Evolutionary conservation across 2,113 vertebrate species (phyloP), one percentile per base, ranked within the genome.

Genomic region (Sinocyclocheilus anophthalmus): DNA sequence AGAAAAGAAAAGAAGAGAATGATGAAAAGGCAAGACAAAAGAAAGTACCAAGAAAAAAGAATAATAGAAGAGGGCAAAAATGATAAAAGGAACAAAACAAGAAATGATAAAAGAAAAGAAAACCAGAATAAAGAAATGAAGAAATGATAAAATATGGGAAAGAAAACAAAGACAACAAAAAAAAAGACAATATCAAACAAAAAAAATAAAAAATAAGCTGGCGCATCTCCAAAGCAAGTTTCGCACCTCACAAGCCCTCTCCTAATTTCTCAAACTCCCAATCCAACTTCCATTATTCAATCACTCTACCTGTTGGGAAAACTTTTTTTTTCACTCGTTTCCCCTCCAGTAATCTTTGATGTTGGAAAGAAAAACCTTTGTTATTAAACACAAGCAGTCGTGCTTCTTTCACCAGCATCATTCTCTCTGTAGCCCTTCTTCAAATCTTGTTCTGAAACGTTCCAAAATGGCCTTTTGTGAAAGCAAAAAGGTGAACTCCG

Each of bases 401-500:
- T 59, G 50, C 10, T n/a, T 63, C 24, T 57, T 75, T 84, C 42
- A 14, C 5, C 10, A 63, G 22, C 10, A 6, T 33, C 30, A 12
- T 61, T 48, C 39, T 77, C 57, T 65, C 61, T 57, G 22, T 65
- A 65, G 59, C 24, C 42, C 24, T 33, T 82, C 20, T 33, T n/a
- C 20, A 75, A 75, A 45, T 67, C 18, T 65, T 65, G 53, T 84
- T 37, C 33, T 55, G 39, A 77, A 14, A 50, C 2, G 30, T 5
- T 78, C 39, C 75, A 77, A 85, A 78, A 76, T 50, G 18, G 45
- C 42, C 18, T 57, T 63, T 22, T n/a, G 65, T 26, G 78, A 80
- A 83, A 80, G 80, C 61, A 67, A 79, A 89, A 79, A n/a, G 33
- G 57, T 83, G 75, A 86, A 69, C 84, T 85, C 33, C 30, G 76